Conservation (phyloP, 30 jellyfish, hydroid and myxozoan species). For the Catostylus mosaicus region DNA sequence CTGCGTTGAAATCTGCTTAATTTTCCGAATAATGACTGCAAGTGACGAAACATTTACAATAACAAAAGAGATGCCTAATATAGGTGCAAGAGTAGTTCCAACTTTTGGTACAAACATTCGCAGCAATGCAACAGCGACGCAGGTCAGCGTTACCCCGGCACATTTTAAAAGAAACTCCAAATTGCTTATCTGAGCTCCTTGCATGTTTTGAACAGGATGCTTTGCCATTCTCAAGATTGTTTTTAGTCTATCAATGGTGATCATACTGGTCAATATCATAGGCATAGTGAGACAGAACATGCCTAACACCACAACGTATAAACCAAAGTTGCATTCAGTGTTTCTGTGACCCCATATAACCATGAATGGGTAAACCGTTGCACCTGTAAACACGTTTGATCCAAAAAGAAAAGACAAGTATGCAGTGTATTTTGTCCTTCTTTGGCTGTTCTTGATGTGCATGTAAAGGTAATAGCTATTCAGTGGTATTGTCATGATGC, state of each 20-base stretch:
- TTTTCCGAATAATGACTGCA: not conserved
- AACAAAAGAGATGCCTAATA: not conserved
- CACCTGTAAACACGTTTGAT: not conserved
- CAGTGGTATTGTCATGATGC: not conserved
- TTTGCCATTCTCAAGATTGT: not conserved
- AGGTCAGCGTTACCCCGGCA: not conserved
- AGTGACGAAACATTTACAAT: not conserved
- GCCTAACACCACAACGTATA: not conserved
- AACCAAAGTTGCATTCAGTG: not conserved
- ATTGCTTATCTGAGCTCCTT: not conserved
- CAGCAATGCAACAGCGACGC: not conserved
- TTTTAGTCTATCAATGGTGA: not conserved
- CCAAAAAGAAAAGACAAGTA: not conserved
- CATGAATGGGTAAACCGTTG: not conserved
- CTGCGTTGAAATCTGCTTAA: not conserved
- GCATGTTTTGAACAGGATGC: not conserved
- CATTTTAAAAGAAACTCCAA: not conserved
- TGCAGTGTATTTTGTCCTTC: not conserved
- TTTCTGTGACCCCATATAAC: not conserved
- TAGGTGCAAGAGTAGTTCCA: not conserved
- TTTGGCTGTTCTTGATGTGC: not conserved
- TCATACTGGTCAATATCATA: not conserved
- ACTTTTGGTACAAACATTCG: not conserved
- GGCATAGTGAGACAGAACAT: not conserved
- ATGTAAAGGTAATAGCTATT: not conserved